A percentile compares a stretch with the other conserved stretches of the same genome.
phyloP scores from a whole-genome alignment of 2,113 vertebrate species.

The Fulmarus glacialis region DNA sequence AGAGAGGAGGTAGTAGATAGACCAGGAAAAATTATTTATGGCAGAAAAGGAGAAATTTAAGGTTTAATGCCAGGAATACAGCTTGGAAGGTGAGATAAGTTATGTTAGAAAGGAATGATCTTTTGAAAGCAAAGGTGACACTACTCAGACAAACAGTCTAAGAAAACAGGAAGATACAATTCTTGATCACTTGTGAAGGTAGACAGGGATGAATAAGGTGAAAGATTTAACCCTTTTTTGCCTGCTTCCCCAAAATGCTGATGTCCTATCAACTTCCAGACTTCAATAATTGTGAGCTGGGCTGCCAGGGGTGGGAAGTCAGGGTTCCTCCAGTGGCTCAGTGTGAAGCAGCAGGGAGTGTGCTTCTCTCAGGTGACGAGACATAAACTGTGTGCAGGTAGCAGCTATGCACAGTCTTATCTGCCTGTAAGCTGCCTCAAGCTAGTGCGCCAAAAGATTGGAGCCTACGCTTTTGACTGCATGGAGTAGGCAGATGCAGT shows the following conservation, averaged over 20 bases:
- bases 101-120: not conserved
- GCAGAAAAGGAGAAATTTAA: not conserved
- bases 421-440: not conserved
- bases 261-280: not conserved
- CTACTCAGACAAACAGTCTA: not conserved
- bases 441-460: not conserved
- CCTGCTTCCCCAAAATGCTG: not conserved
- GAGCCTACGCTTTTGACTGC: not conserved
- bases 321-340: not conserved
- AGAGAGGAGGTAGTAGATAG: not conserved
- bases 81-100: not conserved
- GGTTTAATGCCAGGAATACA: not conserved
- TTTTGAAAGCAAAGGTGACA: not conserved
- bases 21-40: not conserved
- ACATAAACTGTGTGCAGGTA: not conserved
- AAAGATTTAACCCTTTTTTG: not conserved
- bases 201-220: not conserved
- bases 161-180: not conserved
- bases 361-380: not conserved
- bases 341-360: not conserved
- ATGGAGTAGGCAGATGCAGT: not conserved
- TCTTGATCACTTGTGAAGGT: not conserved
- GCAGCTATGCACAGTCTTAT: not conserved
- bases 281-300: not conserved
- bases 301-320: not conserved